Evolutionary conservation across 2,888 invertebrate genomes (phyloP).

Genomic region (Falcaria lacertinaria): DNA sequence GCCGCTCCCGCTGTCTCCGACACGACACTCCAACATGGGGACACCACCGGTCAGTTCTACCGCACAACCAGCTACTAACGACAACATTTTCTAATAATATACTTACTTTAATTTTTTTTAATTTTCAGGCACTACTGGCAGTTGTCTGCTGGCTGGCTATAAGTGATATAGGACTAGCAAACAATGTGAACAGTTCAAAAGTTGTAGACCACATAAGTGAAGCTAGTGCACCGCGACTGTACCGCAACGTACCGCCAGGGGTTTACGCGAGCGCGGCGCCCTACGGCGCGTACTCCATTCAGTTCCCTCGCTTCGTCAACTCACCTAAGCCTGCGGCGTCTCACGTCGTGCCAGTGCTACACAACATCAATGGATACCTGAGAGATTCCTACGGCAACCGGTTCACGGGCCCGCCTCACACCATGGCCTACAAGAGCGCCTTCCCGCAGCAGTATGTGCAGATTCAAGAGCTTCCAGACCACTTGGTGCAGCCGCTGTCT

Average conservation of each 20-base stretch:
- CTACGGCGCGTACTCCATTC: constrained; percentile 58
- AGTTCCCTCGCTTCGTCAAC: constrained; percentile 40
- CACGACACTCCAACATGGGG: constrained; percentile 56
- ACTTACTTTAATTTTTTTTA: too few relatives aligned
- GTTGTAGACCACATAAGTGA: constrained; percentile 49
- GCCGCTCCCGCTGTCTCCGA: constrained; percentile 53
- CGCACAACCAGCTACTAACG: neutral
- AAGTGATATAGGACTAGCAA: constrained; percentile 32
- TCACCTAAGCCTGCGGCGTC: constrained; percentile 42
- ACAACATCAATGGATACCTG: constrained; percentile 47
- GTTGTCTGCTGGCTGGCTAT: constrained; percentile 49
- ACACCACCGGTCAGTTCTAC: constrained; percentile 56
- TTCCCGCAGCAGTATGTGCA: constrained; percentile 63
- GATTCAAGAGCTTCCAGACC: constrained; percentile 62
- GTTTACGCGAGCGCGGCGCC: constrained; percentile 64
- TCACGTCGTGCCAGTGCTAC: constrained; percentile 44
- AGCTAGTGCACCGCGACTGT: constrained; percentile 54
- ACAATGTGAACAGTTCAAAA: constrained; percentile 32
- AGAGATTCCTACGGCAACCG: constrained; percentile 70
- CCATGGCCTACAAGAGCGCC: constrained; percentile 48
- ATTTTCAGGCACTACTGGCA: constrained; percentile 51
- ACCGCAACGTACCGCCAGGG: constrained; percentile 48
- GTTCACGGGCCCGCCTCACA: constrained; percentile 51
- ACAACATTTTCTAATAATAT: neutral
- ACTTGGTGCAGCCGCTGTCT: constrained; percentile 59